Evolutionary conservation across 1,140 invertebrate species (phyloP), one percentile per base, ranked within the genome.

Genomic region (Heliconius eleuchia): DNA sequence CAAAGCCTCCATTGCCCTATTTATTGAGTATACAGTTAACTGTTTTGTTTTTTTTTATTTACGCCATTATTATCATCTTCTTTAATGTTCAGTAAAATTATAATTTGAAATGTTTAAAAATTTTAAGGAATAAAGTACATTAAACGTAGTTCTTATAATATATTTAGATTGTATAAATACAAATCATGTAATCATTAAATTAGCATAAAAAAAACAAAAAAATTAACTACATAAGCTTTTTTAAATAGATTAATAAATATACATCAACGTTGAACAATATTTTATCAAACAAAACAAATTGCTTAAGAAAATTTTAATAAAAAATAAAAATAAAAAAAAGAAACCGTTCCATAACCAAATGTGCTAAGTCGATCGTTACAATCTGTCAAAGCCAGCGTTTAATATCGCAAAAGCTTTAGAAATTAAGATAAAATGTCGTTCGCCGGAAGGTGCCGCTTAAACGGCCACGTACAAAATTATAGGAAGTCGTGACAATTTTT

Each of bases 391-490:
- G 76, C 80, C 76, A 66, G 76, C 81, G 78, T 75, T 82, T 83
- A 83, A 81, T 81, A 80, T 79, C 74, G 55, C 73, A 52, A 82
- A 89, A 89, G 85, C 87, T 83, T 83, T 79, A 82, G 86, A 93
- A 94, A 94, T 94, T 92, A 93, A 92, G 92, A 94, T 90, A 93
- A 93, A 94, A 91, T 92, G 83, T 82, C 84, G 83, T 80, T 87
- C 34, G 79, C 85, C 84, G 84, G 86, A 85, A 90, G 88, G 88
- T 90, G 89, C 88, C 83, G 87, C 82, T 89, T 91, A 87, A 90
- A 90, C 85, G 88, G 83, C 86, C 91, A 92, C 92, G 91, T 93
- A 93, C 92, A 92, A 94, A 92, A 94, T 94, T 94, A 94, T 91
- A 87, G 84, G 88, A 89, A 92, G 88, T 89, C 85, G 88, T 90